Percentiles rank a stretch among this genome's conserved stretches.
Evolutionary conservation across 2,888 invertebrate genomes (phyloP).

Genomic region (Stenichneumon culpator): DNA sequence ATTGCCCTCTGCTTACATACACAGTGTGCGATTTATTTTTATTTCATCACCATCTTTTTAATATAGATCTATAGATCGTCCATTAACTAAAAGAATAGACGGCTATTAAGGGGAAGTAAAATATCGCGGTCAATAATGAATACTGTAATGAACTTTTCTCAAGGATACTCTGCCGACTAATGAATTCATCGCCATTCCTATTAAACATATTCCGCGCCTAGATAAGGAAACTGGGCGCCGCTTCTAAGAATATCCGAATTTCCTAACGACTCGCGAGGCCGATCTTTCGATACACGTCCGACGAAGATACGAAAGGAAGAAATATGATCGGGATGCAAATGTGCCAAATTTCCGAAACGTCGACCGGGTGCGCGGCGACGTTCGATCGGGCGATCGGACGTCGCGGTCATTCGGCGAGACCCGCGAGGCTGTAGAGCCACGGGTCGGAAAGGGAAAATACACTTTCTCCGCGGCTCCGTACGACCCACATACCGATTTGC

Average conservation of each 20-base stretch:
- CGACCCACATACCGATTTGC: slow-evolving; percentile 83
- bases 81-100: background rate
- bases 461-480: slow-evolving; percentile 80
- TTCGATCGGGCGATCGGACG: slow-evolving; percentile 20
- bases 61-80: background rate
- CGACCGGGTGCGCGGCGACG: slow-evolving; percentile 20
- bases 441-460: slow-evolving; percentile 77
- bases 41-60: background rate
- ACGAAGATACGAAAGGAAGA: background rate
- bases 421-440: slow-evolving; percentile 39
- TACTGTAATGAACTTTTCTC: no score
- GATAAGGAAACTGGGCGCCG: background rate
- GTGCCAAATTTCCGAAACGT: background rate
- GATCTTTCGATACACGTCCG: background rate
- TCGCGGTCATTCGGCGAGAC: slow-evolving; percentile 63
- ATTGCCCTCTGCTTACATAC: background rate
- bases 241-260: background rate
- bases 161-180: no score
- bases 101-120: no score
- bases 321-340: background rate
- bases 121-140: no score
- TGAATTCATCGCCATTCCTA: background rate
- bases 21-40: background rate
- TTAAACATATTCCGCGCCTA: background rate
- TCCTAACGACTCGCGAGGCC: background rate